A percentile compares a stretch with the other conserved stretches of the same genome.
Evolutionary conservation across 2,113 vertebrate genomes (phyloP).

Genomic region (Poeciliopsis prolifica): DNA sequence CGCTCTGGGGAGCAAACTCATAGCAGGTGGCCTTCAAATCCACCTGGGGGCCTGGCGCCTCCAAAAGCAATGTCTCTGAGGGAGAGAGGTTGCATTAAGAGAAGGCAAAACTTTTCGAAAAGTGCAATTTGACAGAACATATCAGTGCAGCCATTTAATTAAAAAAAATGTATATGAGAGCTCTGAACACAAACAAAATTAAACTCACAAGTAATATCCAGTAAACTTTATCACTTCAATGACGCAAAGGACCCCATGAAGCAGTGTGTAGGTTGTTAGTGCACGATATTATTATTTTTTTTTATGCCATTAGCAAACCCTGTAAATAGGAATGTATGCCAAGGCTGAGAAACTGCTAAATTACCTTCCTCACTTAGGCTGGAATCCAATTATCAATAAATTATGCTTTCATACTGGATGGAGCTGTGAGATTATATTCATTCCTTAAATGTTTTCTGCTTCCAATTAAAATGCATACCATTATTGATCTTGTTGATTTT

Average conservation of each 20-base stretch:
- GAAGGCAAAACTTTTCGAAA: slow-evolving; percentile 52
- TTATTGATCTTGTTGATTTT: slow-evolving; percentile 99
- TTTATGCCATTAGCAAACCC: slow-evolving; percentile 79
- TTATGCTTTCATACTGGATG: slow-evolving; percentile 89
- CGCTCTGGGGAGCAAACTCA: slow-evolving; percentile 78
- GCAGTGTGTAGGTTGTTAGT: slow-evolving; percentile 69
- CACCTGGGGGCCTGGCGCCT: slow-evolving; percentile 77
- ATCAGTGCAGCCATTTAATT: slow-evolving; percentile 22
- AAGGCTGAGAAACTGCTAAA: slow-evolving; percentile 79
- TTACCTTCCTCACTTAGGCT: slow-evolving; percentile 88
- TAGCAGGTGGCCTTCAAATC: slow-evolving; percentile 82
- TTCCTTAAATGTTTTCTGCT: slow-evolving; percentile 95
- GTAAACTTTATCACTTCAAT: slow-evolving; percentile 83
- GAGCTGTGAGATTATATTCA: slow-evolving; percentile 89
- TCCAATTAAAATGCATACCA: slow-evolving; percentile 94
- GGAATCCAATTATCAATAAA: slow-evolving; percentile 94
- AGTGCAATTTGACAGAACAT: slow-evolving; percentile 46
- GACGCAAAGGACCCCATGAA: slow-evolving; percentile 81
- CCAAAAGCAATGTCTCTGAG: slow-evolving; percentile 59
- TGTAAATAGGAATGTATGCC: slow-evolving; percentile 77
- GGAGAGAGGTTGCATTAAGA: slow-evolving; percentile 60
- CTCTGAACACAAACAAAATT: slow-evolving; percentile 52
- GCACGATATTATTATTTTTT: slow-evolving; percentile 63
- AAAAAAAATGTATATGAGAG: slow-evolving; percentile 26
- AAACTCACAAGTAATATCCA: slow-evolving; percentile 82